These are phyloP conservation scores for Taurulus bubalis DNA, from an alignment of 2,113 vertebrate species.

Conservation along the genomic window DNA sequence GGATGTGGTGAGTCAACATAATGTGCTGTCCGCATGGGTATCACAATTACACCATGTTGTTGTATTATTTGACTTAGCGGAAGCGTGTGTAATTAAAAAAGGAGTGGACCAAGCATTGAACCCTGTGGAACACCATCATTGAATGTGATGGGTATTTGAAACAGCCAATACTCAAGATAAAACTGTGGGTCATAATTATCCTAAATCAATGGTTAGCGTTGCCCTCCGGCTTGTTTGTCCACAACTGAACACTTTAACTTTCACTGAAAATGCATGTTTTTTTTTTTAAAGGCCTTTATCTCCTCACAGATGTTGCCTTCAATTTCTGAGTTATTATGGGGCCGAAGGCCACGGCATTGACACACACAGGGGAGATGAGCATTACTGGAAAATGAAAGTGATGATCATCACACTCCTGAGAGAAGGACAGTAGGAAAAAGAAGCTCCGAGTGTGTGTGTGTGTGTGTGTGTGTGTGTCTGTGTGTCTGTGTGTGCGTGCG, in stretches of 20 bases:
- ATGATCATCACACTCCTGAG: constrained; percentile 1
- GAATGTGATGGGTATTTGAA: neutral
- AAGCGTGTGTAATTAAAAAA: neutral
- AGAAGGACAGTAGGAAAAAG: neutral
- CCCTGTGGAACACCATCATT: constrained; percentile 2
- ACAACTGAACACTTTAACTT: neutral
- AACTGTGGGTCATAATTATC: neutral
- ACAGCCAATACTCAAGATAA: neutral
- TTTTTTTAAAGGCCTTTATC: neutral
- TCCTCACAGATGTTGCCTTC: neutral
- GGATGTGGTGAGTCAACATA: neutral
- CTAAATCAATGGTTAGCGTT: neutral
- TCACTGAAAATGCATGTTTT: neutral
- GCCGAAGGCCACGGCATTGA: neutral
- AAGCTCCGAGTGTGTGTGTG: constrained; percentile 14
- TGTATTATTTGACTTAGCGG: neutral
- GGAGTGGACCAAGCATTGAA: neutral
- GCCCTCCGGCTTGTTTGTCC: neutral
- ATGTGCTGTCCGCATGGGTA: neutral
- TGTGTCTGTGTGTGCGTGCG: constrained; percentile 1
- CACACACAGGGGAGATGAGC: neutral
- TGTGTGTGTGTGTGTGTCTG: constrained; percentile 10
- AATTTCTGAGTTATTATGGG: neutral
- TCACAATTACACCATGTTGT: neutral
- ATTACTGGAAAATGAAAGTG: constrained; percentile 16